These are phyloP conservation scores for Chiloscyllium plagiosum DNA, from an alignment of 2,113 vertebrate genomes.

Conservation along the genomic window DNA sequence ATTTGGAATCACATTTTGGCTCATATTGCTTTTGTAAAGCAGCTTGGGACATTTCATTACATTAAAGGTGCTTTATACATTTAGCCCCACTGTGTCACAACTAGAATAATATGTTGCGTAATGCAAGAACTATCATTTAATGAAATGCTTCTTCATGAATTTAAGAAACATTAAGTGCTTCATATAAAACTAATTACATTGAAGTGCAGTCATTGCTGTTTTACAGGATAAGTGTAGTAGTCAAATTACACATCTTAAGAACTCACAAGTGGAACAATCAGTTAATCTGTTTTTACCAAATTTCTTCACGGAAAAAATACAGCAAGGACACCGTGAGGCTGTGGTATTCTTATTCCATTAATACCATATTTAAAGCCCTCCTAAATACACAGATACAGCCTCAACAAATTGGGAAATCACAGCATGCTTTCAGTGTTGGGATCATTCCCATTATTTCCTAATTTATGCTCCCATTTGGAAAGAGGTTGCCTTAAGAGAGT, in stretches of 20 bases:
- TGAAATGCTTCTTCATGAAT: background rate
- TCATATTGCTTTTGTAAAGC: background rate
- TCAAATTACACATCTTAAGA: constrained; percentile 2
- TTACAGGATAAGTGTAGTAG: background rate
- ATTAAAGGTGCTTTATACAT: too few relatives aligned
- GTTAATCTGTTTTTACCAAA: background rate
- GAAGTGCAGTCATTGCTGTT: background rate
- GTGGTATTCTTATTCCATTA: background rate
- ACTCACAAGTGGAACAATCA: background rate
- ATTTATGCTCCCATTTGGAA: constrained; percentile 1
- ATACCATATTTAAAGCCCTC: background rate
- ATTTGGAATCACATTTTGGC: background rate
- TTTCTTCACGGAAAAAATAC: background rate
- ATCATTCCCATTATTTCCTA: background rate
- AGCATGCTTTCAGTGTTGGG: background rate
- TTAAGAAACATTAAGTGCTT: background rate
- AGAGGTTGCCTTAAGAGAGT: background rate
- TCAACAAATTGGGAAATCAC: background rate
- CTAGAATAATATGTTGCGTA: background rate
- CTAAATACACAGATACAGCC: background rate
- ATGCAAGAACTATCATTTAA: background rate
- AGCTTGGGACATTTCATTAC: too few relatives aligned
- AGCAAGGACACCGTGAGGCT: background rate
- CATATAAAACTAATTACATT: background rate
- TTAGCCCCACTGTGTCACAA: background rate